These are phyloP conservation scores for Acanthosoma haemorrhoidale DNA, from an alignment of 2,888 invertebrate genomes.

Conservation along the genomic window DNA sequence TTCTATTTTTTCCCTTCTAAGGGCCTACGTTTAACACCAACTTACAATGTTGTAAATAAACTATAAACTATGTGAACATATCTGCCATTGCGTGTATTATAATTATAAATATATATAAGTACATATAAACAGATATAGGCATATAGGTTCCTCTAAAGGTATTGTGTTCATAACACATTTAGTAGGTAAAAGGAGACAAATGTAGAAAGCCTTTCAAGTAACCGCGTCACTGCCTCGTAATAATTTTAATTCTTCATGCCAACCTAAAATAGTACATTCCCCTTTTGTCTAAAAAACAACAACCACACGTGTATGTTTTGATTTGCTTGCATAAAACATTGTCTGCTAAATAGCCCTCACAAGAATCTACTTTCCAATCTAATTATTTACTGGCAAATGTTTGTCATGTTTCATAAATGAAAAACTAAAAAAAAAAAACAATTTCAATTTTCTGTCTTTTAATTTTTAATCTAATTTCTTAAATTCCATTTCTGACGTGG, in stretches of 20 bases:
- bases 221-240: not conserved
- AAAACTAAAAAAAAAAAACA: too few species aligned
- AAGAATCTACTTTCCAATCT: too few species aligned
- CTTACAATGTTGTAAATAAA: conserved; percentile 25
- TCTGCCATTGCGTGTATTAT: conserved; percentile 29
- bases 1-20: not conserved
- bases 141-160: conserved; percentile 28
- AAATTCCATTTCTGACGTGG: too few species aligned
- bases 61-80: conserved; percentile 27
- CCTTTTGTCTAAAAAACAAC: too few species aligned
- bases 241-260: not conserved
- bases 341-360: too few species aligned
- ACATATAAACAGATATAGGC: conserved; percentile 19
- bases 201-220: not conserved
- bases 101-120: conserved; percentile 25
- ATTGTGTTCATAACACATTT: conserved; percentile 32
- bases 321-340: too few species aligned
- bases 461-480: too few species aligned
- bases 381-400: too few species aligned
- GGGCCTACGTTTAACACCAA: conserved; percentile 27
- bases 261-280: not conserved
- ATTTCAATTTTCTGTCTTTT: too few species aligned
- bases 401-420: too few species aligned
- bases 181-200: not conserved
- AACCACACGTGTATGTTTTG: too few species aligned